phyloP scores from a whole-genome alignment of 2,888 invertebrate species.

The Eucera pruinosa region DNA sequence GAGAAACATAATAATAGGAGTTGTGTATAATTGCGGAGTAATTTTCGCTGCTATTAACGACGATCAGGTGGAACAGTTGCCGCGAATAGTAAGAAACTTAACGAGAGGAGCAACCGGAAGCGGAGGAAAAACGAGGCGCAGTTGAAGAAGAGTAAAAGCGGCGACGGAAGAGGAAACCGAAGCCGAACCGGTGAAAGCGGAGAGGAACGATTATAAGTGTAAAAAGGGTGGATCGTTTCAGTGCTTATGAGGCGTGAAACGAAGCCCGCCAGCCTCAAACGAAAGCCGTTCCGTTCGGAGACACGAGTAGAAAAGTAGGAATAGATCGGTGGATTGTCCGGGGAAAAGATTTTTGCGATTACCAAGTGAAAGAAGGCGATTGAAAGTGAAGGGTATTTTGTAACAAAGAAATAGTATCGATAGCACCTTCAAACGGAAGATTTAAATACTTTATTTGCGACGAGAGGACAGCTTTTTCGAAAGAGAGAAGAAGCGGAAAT shows the following conservation, averaged over 20 bases:
- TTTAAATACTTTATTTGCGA: too few species aligned
- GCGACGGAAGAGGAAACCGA: not conserved
- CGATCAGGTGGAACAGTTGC: not conserved
- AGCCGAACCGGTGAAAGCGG: slow-evolving; percentile 13
- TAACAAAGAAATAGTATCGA: not conserved
- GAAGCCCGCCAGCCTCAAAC: not conserved
- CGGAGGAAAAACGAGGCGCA: not conserved
- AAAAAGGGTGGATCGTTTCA: slow-evolving; percentile 11
- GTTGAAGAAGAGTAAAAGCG: slow-evolving; percentile 15
- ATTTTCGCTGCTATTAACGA: not conserved
- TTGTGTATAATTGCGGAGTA: too few species aligned
- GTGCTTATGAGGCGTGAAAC: slow-evolving; percentile 27
- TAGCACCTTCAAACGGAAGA: not conserved
- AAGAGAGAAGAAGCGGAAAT: too few species aligned
- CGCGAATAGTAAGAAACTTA: not conserved
- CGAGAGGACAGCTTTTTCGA: too few species aligned
- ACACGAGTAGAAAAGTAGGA: not conserved
- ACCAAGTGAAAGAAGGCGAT: not conserved
- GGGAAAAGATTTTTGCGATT: not conserved
- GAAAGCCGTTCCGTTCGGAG: not conserved
- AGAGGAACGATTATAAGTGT: not conserved
- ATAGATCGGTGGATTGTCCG: not conserved
- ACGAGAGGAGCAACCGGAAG: not conserved
- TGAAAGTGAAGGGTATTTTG: not conserved
- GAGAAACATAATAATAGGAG: not conserved